Conservation (phyloP, 2,113 vertebrate genomes). For the Elgaria multicarinata region DNA sequence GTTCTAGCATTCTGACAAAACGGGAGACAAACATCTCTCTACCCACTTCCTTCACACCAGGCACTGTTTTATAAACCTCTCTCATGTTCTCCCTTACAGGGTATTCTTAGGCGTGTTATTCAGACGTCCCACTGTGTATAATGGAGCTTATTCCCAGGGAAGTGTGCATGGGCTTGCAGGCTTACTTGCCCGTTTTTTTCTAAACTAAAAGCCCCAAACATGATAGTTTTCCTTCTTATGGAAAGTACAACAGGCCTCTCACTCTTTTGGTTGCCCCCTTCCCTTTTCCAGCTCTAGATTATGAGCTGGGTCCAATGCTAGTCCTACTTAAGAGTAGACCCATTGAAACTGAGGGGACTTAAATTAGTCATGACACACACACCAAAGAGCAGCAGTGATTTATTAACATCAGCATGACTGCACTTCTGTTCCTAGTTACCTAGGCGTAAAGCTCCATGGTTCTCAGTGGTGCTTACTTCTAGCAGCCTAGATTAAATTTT, state of each 20-base stretch:
- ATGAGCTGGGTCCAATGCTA: neutral
- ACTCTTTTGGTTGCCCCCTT: neutral
- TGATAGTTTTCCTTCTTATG: neutral
- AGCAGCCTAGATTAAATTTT: neutral
- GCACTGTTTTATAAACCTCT: neutral
- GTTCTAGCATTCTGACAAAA: neutral
- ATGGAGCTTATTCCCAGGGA: neutral
- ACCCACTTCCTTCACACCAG: neutral
- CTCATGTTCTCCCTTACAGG: neutral
- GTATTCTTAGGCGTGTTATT: neutral
- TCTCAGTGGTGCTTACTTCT: neutral
- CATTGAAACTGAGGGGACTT: neutral
- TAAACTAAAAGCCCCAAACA: no score
- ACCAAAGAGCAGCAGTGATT: neutral
- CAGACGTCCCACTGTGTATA: neutral
- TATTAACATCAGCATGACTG: neutral
- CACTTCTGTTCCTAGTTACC: neutral
- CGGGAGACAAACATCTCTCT: neutral
- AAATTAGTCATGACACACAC: no score
- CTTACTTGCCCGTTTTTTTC: no score
- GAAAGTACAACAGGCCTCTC: neutral
- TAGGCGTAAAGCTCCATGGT: no score
- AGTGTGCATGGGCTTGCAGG: neutral
- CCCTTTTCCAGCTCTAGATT: neutral
- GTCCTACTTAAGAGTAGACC: neutral